A percentile compares a stretch with the other conserved stretches of the same genome.
phyloP scores from a whole-genome alignment of 2,888 invertebrate species.

The Balanococcus diminutus region DNA sequence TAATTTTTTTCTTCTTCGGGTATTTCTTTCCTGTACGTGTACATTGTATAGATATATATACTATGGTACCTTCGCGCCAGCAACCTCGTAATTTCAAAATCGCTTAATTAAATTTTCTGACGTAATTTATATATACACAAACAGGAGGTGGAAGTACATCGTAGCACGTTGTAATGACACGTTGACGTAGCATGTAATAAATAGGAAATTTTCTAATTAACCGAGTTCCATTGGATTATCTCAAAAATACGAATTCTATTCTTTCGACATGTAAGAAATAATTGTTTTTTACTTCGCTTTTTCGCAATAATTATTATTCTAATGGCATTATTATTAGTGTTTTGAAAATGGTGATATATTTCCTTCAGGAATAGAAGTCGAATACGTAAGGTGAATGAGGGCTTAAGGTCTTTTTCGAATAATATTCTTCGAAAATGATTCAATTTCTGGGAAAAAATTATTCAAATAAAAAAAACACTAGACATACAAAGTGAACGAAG shows the following conservation, averaged over 20 bases:
- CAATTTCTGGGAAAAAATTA: too few relatives aligned
- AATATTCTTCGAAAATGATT: too few relatives aligned
- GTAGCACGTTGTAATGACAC: constrained; percentile 6
- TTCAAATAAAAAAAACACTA: too few relatives aligned
- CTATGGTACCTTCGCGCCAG: too few relatives aligned
- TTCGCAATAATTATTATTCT: not conserved
- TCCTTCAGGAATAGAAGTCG: too few relatives aligned
- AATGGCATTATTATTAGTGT: too few relatives aligned
- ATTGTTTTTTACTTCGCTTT: not conserved
- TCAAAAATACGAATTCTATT: not conserved
- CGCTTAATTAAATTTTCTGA: not conserved
- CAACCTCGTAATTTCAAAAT: not conserved
- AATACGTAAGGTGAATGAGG: too few relatives aligned
- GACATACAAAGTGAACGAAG: too few relatives aligned
- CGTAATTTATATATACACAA: not conserved
- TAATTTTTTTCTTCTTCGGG: not conserved
- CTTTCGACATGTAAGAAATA: not conserved
- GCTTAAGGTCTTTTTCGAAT: too few relatives aligned
- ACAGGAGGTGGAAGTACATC: not conserved
- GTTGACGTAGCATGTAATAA: not conserved
- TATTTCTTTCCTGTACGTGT: not conserved
- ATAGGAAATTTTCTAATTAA: not conserved
- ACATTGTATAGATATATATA: too few relatives aligned
- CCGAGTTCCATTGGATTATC: not conserved
- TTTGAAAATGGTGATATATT: too few relatives aligned